Evolutionary conservation across 2,888 invertebrate species (phyloP).

Genomic region (Polymixis lichenea): DNA sequence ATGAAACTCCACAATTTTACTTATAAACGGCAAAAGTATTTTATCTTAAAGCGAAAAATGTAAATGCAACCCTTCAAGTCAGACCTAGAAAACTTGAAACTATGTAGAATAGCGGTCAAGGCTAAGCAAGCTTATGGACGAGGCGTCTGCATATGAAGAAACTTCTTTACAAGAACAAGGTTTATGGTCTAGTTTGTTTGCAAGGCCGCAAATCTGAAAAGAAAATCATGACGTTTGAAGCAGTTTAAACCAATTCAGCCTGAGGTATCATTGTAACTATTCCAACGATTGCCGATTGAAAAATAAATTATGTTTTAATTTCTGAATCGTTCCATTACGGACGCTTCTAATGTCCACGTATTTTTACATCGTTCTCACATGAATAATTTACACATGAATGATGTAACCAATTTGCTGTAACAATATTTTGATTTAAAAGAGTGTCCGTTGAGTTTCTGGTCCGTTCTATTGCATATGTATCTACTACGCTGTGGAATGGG

Average conservation of each 20-base stretch:
- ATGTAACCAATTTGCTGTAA: too few species aligned
- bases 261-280: not conserved
- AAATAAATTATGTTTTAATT: too few species aligned
- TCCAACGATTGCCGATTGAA: not conserved
- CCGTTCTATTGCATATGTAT: too few species aligned
- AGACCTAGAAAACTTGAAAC: constrained; percentile 20
- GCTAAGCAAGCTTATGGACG: constrained; percentile 2
- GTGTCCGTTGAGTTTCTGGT: too few species aligned
- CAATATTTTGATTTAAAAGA: too few species aligned
- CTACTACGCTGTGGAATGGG: too few species aligned
- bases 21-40: not conserved
- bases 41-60: not conserved
- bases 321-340: too few species aligned
- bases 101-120: constrained; percentile 27
- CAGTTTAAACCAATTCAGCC: too few species aligned
- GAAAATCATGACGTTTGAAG: not conserved
- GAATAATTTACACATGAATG: too few species aligned
- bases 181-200: constrained; percentile 14
- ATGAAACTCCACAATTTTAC: not conserved
- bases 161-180: constrained; percentile 2
- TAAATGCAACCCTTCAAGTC: constrained; percentile 17
- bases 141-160: constrained; percentile 5
- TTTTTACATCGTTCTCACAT: too few species aligned
- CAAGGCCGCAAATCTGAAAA: constrained; percentile 1
- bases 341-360: too few species aligned